Percentiles rank a stretch among this genome's conserved stretches.
Evolutionary conservation across 92 coral and sea anemone species (phyloP).

Genomic region (Phenganax subtilis): DNA sequence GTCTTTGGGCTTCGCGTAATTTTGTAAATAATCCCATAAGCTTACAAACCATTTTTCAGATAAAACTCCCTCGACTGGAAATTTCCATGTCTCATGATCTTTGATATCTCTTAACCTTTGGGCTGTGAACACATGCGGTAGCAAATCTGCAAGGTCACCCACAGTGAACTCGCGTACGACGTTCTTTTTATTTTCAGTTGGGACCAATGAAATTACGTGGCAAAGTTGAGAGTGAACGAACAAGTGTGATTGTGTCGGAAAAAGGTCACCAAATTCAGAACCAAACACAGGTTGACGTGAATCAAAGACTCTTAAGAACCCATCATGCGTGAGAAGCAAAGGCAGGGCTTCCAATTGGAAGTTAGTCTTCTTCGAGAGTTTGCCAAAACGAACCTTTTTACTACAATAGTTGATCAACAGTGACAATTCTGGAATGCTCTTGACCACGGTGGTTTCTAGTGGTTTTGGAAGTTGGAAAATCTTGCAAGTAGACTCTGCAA

Average conservation of each 20-base stretch:
- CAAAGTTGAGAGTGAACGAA: conserved; percentile 67
- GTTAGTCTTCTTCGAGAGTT: no score
- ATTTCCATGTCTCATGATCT: conserved; percentile 69
- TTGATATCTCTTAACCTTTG: conserved; percentile 60
- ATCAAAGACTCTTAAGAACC: conserved; percentile 59
- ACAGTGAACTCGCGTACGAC: conserved; percentile 73
- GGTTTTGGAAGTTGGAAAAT: not conserved
- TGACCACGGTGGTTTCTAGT: conserved; percentile 4
- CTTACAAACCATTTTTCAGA: conserved; percentile 73
- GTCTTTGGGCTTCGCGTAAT: conserved; percentile 56
- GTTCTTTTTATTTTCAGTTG: conserved; percentile 40
- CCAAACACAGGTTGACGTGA: conserved; percentile 34
- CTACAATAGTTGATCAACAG: not conserved
- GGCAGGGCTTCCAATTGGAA: conserved; percentile 67
- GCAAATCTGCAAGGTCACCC: conserved; percentile 58
- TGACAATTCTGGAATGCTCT: conserved; percentile 2
- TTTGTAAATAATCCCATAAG: conserved; percentile 57
- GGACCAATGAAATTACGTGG: conserved; percentile 40
- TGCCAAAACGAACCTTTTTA: not conserved
- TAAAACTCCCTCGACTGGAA: conserved; percentile 45
- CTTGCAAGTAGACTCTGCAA: conserved; percentile 38
- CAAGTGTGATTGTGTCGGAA: conserved; percentile 63
- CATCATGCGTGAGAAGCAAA: conserved; percentile 76
- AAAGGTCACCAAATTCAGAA: conserved; percentile 58
- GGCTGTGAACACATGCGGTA: conserved; percentile 55